Base-by-base conservation (phyloP, 2,888 invertebrate species). In the Zhuqinia jingwanae region DNA sequence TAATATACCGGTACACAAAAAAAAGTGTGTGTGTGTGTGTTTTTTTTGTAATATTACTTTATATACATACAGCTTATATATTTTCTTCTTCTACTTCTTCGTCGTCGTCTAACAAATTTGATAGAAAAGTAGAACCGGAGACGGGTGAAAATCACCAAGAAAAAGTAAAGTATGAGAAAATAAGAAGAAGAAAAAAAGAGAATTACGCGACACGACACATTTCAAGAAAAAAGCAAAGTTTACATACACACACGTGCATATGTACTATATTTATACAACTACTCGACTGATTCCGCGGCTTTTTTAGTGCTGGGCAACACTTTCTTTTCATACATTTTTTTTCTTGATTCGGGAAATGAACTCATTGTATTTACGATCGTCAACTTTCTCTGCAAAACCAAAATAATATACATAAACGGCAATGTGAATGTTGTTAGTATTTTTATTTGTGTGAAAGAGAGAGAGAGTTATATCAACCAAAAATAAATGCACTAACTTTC, bases 361-460 rank as follows among this genome's bases (percentile, higher is more conserved):
- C 80, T 80, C 85, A 79, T 80, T 85, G 68, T 75, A 73, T 85
- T 85, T 85, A 85, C 85, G 85, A 85, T 60, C 85, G 78, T 68
- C 76, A 84, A 84, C 77, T 84, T 84, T 84, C 42, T 58, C 42
- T 30, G 15, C 10, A n/a, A n/a, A n/a, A n/a, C n/a, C n/a, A n/a
- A n/a, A n/a, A n/a, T n/a, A n/a, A n/a, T n/a, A n/a, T n/a, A n/a
- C n/a, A n/a, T n/a, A n/a, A n/a, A n/a, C n/a, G n/a, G n/a, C n/a
- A n/a, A n/a, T n/a, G n/a, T n/a, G n/a, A n/a, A n/a, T n/a, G n/a
- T n/a, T n/a, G n/a, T n/a, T n/a, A n/a, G n/a, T n/a, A n/a, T n/a
- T n/a, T n/a, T n/a, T n/a, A n/a, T n/a, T 15, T 65, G 42, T 13
- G 25, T 63, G 30, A 30, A 15, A 30, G 65, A 42, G 56, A 65